Evolutionary conservation across 2,797 vertebrate species (phyloP), one percentile per base, ranked within the genome.

Genomic region (Leptodactylus fallax): DNA sequence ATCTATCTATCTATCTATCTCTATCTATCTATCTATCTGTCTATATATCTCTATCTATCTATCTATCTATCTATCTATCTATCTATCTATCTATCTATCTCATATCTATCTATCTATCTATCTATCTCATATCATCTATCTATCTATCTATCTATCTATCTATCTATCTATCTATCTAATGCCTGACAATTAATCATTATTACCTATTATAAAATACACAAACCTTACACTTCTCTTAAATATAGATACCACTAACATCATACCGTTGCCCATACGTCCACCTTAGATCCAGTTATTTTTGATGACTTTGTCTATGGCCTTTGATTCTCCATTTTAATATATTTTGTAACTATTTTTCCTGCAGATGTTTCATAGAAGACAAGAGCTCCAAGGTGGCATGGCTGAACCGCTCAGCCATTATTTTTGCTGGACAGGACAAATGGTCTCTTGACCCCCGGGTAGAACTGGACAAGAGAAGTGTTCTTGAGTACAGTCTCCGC

Each of bases 361-460:
- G 16, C 93, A 99, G 98, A 95, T 99, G 98, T 92, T 97, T 97
- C 79, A 97, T 99, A 94, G 98, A 99, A 93, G 98, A 99, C 92
- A 98, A 97, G 94, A 97, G 97, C 92, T 99, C 98, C 19, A 99
- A 97, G 92, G 98, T 99, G 92, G 98, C 98, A 90, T 99, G 98
- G 98, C 95, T 99, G 94, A 99, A 99, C 95, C 98, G 98, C 92
- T 99, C 98, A 0, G 98, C 98, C 93, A 99, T 99, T 94, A 99
- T 99, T 95, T 99, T 98, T 90, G 98, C 98, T 58, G 97, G 98
- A 71, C 96, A 98, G 85, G 98, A 99, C 94, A 99, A 99, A 93
- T 99, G 98, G 98, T 99, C 98, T 87, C 95, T 99, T 94, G 98
- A 99, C 90, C 97, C 98, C 79, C 95, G 98, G 90, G 98, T 99